A percentile compares a stretch with the other conserved stretches of the same genome.
Evolutionary conservation across 1,140 invertebrate species (phyloP).

Genomic region (Drosophila serrata): DNA sequence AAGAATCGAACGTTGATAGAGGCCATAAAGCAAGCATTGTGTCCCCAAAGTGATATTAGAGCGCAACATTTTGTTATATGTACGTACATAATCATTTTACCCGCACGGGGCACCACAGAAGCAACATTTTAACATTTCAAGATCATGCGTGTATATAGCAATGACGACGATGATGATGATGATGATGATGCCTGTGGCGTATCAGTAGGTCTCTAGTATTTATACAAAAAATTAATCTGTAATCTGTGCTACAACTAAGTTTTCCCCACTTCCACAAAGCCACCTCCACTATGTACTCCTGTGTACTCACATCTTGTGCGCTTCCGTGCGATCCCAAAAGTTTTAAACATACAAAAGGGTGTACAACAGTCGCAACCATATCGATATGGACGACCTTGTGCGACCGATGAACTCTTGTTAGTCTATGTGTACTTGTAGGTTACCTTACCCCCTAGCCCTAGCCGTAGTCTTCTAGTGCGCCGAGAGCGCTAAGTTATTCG

Average conservation of each 20-base stretch:
- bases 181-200: constrained; percentile 18
- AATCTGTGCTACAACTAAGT: constrained; percentile 65
- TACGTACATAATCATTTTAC: constrained; percentile 52
- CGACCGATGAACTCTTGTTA: constrained; percentile 29
- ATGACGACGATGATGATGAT: constrained; percentile 16
- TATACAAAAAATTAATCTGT: constrained; percentile 49
- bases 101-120: constrained; percentile 39
- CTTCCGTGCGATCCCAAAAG: constrained; percentile 76
- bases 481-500: constrained; percentile 48
- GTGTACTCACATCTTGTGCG: constrained; percentile 53
- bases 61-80: constrained; percentile 58
- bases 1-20: constrained; percentile 47
- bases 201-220: constrained; percentile 55
- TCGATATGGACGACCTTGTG: constrained; percentile 11
- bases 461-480: constrained; percentile 46
- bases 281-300: constrained; percentile 3
- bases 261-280: constrained; percentile 17
- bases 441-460: constrained; percentile 39
- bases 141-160: constrained; percentile 47
- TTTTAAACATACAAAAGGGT: constrained; percentile 66
- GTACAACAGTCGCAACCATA: constrained; percentile 13
- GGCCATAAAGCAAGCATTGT: constrained; percentile 51
- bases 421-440: constrained; percentile 30
- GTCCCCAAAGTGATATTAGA: constrained; percentile 58
- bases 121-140: constrained; percentile 37